These are phyloP conservation scores for Micrasema minimum DNA, from an alignment of 1,140 invertebrate genomes.

Conservation along the genomic window DNA sequence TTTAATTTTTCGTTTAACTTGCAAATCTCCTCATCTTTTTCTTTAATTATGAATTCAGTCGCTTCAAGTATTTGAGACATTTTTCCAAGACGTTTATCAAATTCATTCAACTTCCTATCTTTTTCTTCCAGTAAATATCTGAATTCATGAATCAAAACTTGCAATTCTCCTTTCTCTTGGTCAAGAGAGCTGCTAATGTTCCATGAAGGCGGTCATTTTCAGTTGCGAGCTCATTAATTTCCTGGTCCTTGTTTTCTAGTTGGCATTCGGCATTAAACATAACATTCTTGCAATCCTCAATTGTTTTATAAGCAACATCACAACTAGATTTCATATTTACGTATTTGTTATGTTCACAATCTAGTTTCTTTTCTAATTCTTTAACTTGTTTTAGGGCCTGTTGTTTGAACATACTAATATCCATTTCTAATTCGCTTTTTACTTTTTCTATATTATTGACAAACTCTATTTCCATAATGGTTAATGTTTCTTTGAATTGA, in stretches of 20 bases:
- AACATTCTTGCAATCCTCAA: conserved; percentile 39
- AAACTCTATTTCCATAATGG: no score
- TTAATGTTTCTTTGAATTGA: conserved; percentile 29
- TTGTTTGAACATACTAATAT: conserved; percentile 40
- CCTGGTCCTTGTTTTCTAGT: conserved; percentile 48
- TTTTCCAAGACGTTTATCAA: conserved; percentile 36
- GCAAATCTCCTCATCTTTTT: conserved; percentile 39
- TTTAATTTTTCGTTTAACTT: neutral
- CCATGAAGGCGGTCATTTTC: conserved; percentile 47
- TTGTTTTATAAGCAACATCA: conserved; percentile 38
- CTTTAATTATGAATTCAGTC: conserved; percentile 47
- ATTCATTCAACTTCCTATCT: conserved; percentile 11
- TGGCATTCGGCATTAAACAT: conserved; percentile 39
- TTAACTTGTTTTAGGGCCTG: conserved; percentile 1
- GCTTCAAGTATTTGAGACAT: conserved; percentile 46
- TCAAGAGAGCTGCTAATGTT: conserved; percentile 45
- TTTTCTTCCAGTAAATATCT: conserved; percentile 17
- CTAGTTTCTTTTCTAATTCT: conserved; percentile 29
- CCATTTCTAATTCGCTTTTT: conserved; percentile 31
- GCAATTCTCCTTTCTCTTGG: conserved; percentile 46
- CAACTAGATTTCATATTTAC: conserved; percentile 41
- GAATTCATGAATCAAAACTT: conserved; percentile 40
- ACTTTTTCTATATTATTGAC: conserved; percentile 25
- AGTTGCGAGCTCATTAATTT: conserved; percentile 43
- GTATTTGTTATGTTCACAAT: conserved; percentile 27